Evolutionary conservation across 2,113 vertebrate genomes (phyloP), one percentile per base, ranked within the genome.

Genomic region (Anarhynchus alexandrinus): DNA sequence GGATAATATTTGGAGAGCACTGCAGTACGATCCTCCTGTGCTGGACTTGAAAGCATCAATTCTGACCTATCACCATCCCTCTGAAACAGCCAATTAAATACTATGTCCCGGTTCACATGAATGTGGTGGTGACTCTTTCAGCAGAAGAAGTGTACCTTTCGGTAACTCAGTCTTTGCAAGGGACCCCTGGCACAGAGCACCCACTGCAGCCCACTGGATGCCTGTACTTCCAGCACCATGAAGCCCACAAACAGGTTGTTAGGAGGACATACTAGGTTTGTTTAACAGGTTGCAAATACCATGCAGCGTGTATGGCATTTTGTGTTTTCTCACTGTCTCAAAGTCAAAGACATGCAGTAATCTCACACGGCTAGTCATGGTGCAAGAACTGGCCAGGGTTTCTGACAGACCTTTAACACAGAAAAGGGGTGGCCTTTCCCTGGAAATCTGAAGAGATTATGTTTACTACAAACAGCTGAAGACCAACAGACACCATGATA

Each of bases 291-390:
- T 62, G 49, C 61, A 82, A 62, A 66, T 49, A 20, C 5, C 23
- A 29, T 10, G 22, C 9, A 11, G 40, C 1, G 1, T 5, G 7
- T 40, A 29, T 17, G 10, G 14, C 4, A 14, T 49, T 69, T 23
- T 88, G 25, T n/a, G 17, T 40, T 54, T 36, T 30, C 58, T 42
- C 21, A 15, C 10, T 23, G 40, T 47, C 67, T 67, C 42, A 59
- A 23, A 36, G 18, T 38, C 2, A 4, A 54, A 78, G 82, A 52
- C 29, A 34, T 17, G 22, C 4, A 36, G 10, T 43, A 32, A 66
- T 40, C 47, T 88, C 12, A 45, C 10, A 18, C 36, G 30, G 34
- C n/a, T 13, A 54, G 21, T 14, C 32, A 30, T 10, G 10, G n/a
- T 65, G 27, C 34, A 83, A 62, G 84, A 81, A 9, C 18, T 34